Percentiles rank a stretch among this genome's conserved stretches.
phyloP scores from a whole-genome alignment of 2,113 vertebrate species.

The Jaculus jaculus region DNA sequence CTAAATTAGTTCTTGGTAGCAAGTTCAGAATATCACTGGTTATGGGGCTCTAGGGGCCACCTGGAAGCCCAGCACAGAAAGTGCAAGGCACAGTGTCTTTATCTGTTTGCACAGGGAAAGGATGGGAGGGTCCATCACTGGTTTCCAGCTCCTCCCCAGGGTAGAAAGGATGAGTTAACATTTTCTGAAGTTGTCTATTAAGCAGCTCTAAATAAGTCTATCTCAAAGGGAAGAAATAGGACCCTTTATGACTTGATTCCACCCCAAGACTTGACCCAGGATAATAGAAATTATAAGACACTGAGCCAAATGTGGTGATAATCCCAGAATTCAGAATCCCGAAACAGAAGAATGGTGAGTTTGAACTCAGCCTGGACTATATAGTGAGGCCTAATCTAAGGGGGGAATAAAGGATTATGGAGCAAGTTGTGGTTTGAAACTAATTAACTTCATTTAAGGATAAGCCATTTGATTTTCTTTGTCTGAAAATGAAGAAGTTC shows the following conservation, averaged over 20 bases:
- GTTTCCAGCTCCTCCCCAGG: not conserved
- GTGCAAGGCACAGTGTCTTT: not conserved
- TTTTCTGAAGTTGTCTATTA: not conserved
- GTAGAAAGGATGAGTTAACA: not conserved
- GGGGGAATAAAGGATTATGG: too few species aligned
- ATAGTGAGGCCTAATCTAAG: not conserved
- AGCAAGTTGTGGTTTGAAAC: not conserved
- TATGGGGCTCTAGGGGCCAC: fast-evolving
- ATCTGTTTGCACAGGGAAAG: not conserved
- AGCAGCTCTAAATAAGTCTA: not conserved
- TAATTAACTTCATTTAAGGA: not conserved
- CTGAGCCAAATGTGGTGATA: not conserved
- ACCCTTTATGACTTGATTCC: not conserved
- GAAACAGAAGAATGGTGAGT: too few species aligned
- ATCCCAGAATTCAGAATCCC: not conserved
- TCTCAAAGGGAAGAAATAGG: not conserved
- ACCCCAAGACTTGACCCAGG: not conserved
- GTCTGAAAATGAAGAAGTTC: not conserved
- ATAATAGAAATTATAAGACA: not conserved
- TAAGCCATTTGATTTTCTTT: not conserved
- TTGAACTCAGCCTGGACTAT: not conserved
- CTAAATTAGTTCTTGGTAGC: not conserved
- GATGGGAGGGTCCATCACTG: not conserved
- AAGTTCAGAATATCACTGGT: slow-evolving; percentile 14
- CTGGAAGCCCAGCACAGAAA: not conserved